A percentile compares a stretch with the other conserved stretches of the same genome.
phyloP scores from a whole-genome alignment of 2,113 vertebrate species.

The Cebus imitator region DNA sequence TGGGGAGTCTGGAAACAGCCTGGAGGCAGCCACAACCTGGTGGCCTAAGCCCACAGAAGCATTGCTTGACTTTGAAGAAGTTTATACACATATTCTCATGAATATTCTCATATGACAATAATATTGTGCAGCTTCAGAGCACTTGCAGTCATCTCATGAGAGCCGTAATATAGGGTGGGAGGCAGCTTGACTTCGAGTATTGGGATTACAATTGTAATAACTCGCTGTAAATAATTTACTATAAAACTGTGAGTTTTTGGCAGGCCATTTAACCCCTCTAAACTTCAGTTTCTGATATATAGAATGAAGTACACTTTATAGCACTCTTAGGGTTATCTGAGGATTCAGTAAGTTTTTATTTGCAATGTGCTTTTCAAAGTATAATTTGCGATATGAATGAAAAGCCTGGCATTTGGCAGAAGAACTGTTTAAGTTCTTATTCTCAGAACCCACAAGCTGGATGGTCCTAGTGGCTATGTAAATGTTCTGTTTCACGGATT shows the following conservation, averaged over 20 bases:
- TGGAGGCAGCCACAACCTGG: neutral
- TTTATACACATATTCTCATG: conserved; percentile 21
- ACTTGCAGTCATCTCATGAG: neutral
- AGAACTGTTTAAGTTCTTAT: conserved; percentile 41
- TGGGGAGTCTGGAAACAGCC: neutral
- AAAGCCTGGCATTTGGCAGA: conserved; percentile 40
- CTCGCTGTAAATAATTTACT: neutral
- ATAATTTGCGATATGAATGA: conserved; percentile 29
- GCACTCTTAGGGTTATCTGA: neutral
- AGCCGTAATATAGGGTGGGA: neutral
- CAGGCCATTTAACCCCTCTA: neutral
- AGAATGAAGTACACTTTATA: neutral
- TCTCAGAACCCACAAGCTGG: conserved; percentile 8
- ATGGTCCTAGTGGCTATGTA: neutral
- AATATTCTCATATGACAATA: neutral
- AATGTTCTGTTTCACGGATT: conserved; percentile 9
- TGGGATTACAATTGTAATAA: neutral
- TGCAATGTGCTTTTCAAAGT: conserved; percentile 20
- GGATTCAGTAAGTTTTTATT: neutral
- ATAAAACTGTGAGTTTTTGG: neutral
- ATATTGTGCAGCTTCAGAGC: neutral
- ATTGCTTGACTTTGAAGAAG: conserved; percentile 17
- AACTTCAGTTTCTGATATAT: neutral
- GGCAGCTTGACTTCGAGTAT: neutral
- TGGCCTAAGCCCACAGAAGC: neutral